Evolutionary conservation across 2,888 invertebrate genomes (phyloP), one percentile per base, ranked within the genome.

Genomic region (Physocephala rufipes): DNA sequence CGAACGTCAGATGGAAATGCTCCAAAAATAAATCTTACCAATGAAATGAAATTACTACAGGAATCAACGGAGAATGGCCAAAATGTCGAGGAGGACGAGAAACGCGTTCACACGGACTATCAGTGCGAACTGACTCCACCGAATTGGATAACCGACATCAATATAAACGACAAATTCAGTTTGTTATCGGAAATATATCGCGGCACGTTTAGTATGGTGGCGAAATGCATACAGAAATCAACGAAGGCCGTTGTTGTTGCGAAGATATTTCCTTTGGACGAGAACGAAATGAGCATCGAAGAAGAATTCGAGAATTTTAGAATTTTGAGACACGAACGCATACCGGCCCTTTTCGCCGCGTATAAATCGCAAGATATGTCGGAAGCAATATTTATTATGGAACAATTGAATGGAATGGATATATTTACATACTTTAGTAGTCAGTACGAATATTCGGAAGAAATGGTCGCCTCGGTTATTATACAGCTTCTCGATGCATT

Each of bases 401-500:
- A 95, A 80, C 94, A 94, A 82, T 87, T 95, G 0, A 95, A 96
- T 82, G 98, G 98, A 1, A 94, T 97, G 21, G 95, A 97, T 80
- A 90, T 99, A 51, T 87, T 98, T 4, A 94, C 95, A 0, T 97
- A 95, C 84, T 89, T 97, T 70, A 92, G 95, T 0, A 94, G 93
- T 78, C 90, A 93, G 66, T 95, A 96, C 84, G 94, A 95, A 79
- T 99, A 97, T 86, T 91, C 92, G 0, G 99, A 99, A 85, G 95
- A 97, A 86, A 92, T 93, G 86, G 95, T 98, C 0, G 93, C 95
- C 0, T 91, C 91, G 1, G 92, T 97, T 28, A 90, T 97, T 55
- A 90, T 91, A 2, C 98, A 99, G 87, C 87, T 96, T 0, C 86
- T 96, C 71, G 95, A 97, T 81, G 97, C 92, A 0, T 87, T 98